A percentile compares a stretch with the other conserved stretches of the same genome.
These are phyloP conservation scores for Siderastrea radians DNA, from an alignment of 92 coral and sea anemone species.

Conservation along the genomic window DNA sequence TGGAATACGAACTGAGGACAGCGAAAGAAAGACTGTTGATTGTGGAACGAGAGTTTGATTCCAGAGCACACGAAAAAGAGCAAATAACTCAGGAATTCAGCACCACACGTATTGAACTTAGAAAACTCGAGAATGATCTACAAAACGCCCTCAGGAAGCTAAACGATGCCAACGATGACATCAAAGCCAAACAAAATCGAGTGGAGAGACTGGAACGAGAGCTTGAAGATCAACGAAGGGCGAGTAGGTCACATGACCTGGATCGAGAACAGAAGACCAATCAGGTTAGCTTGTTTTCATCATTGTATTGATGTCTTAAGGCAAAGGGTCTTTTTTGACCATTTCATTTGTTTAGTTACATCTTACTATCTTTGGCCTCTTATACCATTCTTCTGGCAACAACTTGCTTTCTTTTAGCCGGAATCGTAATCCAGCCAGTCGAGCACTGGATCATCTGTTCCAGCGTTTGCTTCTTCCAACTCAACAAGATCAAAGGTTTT, in stretches of 20 bases:
- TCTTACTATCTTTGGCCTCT: neutral
- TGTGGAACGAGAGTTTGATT: slow-evolving; percentile 69
- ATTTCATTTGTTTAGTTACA: neutral
- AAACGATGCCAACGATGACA: slow-evolving; percentile 68
- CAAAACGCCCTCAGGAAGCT: slow-evolving; percentile 65
- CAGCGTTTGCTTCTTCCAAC: too few relatives aligned
- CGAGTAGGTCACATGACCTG: slow-evolving; percentile 50
- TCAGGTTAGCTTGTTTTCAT: slow-evolving; percentile 36
- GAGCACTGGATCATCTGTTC: too few relatives aligned
- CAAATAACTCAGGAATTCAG: slow-evolving; percentile 51
- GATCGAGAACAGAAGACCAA: slow-evolving; percentile 69
- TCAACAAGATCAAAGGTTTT: too few relatives aligned
- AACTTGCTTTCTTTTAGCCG: too few relatives aligned
- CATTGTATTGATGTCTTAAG: neutral
- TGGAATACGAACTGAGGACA: slow-evolving; percentile 71
- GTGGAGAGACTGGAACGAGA: slow-evolving; percentile 74
- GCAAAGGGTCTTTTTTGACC: too few relatives aligned
- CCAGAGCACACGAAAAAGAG: slow-evolving; percentile 49
- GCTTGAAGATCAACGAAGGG: slow-evolving; percentile 65
- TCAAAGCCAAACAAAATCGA: slow-evolving; percentile 58
- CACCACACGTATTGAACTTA: slow-evolving; percentile 54
- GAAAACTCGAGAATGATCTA: slow-evolving; percentile 73
- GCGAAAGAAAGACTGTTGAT: slow-evolving; percentile 69
- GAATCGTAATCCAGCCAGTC: too few relatives aligned
- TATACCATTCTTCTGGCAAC: too few relatives aligned